These are phyloP conservation scores for Varecia variegata DNA, from an alignment of 2,797 vertebrate species.

Conservation along the genomic window DNA sequence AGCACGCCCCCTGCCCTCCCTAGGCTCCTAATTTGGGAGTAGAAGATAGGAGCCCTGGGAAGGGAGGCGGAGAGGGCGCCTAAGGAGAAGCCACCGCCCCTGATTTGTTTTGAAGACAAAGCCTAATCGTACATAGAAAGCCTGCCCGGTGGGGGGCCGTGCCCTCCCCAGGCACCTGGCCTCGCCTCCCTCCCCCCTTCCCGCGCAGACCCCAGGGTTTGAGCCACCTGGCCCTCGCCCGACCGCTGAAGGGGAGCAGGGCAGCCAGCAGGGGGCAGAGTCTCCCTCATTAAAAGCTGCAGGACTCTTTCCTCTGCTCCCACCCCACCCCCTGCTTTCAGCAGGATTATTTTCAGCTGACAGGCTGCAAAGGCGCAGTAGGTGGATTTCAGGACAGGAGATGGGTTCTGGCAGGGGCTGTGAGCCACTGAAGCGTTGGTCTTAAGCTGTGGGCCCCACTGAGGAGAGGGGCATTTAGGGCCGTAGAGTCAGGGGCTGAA, in stretches of 20 bases:
- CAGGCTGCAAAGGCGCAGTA: slow-evolving; percentile 62
- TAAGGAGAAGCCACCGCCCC: neutral
- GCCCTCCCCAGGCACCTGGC: neutral
- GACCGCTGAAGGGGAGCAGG: neutral
- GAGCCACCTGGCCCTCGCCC: neutral
- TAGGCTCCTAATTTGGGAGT: slow-evolving; percentile 3
- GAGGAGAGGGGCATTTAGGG: neutral
- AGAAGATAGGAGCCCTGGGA: neutral
- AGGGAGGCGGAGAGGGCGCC: neutral
- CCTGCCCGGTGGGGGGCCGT: neutral
- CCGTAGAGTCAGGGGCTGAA: neutral
- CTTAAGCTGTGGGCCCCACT: neutral
- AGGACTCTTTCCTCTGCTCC: neutral
- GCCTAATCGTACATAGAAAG: neutral
- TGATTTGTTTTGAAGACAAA: neutral
- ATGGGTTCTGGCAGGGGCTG: neutral
- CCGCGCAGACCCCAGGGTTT: neutral
- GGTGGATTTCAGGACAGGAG: slow-evolving; percentile 56
- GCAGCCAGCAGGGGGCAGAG: slow-evolving; percentile 66
- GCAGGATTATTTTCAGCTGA: slow-evolving; percentile 62
- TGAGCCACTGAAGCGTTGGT: neutral
- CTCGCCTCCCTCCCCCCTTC: neutral
- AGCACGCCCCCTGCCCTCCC: neutral
- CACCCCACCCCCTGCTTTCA: neutral
- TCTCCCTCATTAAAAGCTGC: neutral